Evolutionary conservation across 37 sponge, comb jelly and placozoan species (phyloP), one percentile per base, ranked within the genome.

Genomic region (Halisarca cf. caerulea): DNA sequence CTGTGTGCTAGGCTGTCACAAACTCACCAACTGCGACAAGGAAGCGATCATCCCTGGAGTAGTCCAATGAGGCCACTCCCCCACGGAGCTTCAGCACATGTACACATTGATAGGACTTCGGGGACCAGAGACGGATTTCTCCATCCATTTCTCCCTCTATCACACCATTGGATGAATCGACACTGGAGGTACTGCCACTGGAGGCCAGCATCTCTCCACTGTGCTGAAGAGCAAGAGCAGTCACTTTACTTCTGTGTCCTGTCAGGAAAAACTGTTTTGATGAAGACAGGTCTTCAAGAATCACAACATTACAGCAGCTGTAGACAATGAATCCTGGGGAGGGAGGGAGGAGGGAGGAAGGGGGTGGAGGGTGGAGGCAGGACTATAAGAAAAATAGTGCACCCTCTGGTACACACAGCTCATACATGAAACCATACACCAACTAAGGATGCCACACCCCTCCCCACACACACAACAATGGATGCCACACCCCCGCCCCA

Each of bases 41-140:
- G 55, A 88, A 91, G 47, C 94, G 59, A 53, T 95, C 96, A 57
- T 95, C 96, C 21, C 82, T 59, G 11, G 96, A 95, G 84, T 73
- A 95, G 17, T 81, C 82, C 68, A 95, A 60, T 61, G 77, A 75
- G 4, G 38, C 58, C 28, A 93, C 84, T 51, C 37, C 83, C 7
- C 41, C 28, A 58, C 90, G 96, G 37, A 82, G 77, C 7, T 35
- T 64, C 66, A 95, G 71, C 24, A 87, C 60, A 86, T 86, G 51
- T 40, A 40, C 35, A 75, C 35, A 23, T 6, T 35, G 23, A 44
- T 20, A 20, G 17, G 55, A 41, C 24, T 25, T 34, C 2, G 28
- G 23, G 23, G 23, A 20, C 68, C 54, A 83, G 2, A 83, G 36
- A 2, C 28, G 25, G 8, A 59, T 37, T 25, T 74, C 77, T 4